Conservation (phyloP, 2,888 invertebrate species). For the Actias luna region DNA sequence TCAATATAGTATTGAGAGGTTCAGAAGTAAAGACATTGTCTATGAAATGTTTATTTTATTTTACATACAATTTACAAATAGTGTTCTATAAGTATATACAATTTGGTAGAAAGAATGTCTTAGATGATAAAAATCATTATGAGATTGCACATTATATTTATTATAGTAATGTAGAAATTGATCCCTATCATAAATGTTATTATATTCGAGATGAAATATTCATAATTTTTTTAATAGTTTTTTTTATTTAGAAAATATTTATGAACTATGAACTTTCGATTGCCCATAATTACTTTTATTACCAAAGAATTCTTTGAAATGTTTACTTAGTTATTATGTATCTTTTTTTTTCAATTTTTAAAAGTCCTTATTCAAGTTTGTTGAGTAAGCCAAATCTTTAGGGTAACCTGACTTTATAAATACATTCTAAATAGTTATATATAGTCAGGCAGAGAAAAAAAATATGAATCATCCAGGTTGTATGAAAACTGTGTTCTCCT, state of each 20-base stretch:
- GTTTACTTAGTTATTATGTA: too few species aligned
- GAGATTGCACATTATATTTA: constrained; percentile 44
- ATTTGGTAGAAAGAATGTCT: constrained; percentile 48
- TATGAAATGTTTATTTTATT: constrained; percentile 78
- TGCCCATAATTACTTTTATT: constrained; percentile 3
- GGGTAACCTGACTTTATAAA: too few species aligned
- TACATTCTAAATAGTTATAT: too few species aligned
- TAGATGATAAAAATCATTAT: constrained; percentile 47
- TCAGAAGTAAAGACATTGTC: constrained; percentile 38
- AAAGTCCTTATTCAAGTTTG: too few species aligned
- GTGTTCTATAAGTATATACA: constrained; percentile 63
- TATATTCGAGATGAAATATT: background rate
- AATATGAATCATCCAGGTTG: too few species aligned
- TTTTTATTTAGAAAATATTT: too few species aligned
- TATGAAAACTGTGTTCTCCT: too few species aligned
- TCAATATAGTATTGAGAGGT: background rate
- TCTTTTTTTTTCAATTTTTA: too few species aligned
- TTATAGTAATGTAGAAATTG: background rate
- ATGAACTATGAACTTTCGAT: background rate
- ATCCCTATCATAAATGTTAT: background rate
- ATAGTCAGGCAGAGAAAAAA: too few species aligned
- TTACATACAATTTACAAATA: constrained; percentile 73
- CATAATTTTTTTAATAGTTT: background rate
- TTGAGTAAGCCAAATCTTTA: too few species aligned
- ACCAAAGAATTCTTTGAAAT: background rate